Evolutionary conservation across 2,113 vertebrate genomes (phyloP), one percentile per base, ranked within the genome.

Genomic region (Strix uralensis): DNA sequence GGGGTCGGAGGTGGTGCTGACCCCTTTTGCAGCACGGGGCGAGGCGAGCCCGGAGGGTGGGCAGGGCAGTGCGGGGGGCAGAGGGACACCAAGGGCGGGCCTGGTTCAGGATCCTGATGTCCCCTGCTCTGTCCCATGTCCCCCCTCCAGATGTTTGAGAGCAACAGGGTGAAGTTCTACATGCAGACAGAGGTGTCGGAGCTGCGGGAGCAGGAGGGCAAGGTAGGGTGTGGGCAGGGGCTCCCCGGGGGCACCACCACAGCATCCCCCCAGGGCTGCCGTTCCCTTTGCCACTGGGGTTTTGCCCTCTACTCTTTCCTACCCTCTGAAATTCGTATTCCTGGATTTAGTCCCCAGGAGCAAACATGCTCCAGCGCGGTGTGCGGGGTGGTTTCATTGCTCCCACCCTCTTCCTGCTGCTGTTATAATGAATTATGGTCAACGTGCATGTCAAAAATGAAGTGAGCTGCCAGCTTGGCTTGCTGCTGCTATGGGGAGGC

Each of bases 161-260:
- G 94, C 85, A 99, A 99, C 97, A 98, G 98, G 75, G 99, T 99
- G 95, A 99, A 99, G 98, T 99, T 99, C 98, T 99, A 99, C 98
- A 99, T 99, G 99, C 98, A 99, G 98, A 99, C 99, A 1, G 99
- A 99, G 96, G 99, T 99, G 94, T 99, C 98, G 0, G 99, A 99
- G 97, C 98, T 99, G 94, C 98, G 99, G 93, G 99, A 99, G 88
- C 99, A 99, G 97, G 99, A 99, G 96, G 99, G 99, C 98, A 99
- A 99, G 99, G 99, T 99, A 98, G 9, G 42, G 74, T 21, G 13
- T 1, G 10, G 44, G 62, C 34, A 38, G 58, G 22, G 34, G 11
- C 9, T 78, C 49, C 51, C 51, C 0, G 0, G 5, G 34, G 47
- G 6, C 51, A 12, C 61, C 7, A 1, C 63, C 2, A 1, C 2